Evolutionary conservation across 2,888 invertebrate genomes (phyloP), one percentile per base, ranked within the genome.

Genomic region (Epirrhoe tristata): DNA sequence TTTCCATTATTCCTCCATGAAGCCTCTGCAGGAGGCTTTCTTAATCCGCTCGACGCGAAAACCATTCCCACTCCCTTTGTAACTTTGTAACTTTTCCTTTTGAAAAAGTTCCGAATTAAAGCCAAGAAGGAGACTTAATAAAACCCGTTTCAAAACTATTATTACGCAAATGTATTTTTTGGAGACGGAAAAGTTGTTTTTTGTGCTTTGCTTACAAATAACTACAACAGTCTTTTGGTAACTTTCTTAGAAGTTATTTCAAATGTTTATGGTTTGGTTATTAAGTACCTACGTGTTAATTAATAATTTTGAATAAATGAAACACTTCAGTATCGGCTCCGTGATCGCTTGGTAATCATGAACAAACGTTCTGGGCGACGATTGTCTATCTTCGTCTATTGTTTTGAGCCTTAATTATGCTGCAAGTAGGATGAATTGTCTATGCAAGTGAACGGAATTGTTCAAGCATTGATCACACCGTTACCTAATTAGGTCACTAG

Each of bases 1-100:
- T 87, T 86, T 85, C 86, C 82, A 87, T 87, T 88, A 85, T 87
- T 86, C 81, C 80, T 79, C 74, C 80, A 81, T 79, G 80, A 80
- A 83, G 76, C 71, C 75, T 75, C 72, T 72, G 62, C 74, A 77
- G 73, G 74, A 81, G 81, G 81, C 81, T 80, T 77, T 80, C 78
- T 82, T 90, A 87, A 89, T 90, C 87, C 86, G 78, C 73, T 77
- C 77, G 76, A 81, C 78, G 80, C 74, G 81, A 79, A 76, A 85
- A 84, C 83, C 83, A 81, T 85, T 84, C 80, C 81, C 68, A 72
- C 75, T 79, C 77, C 79, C 81, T 80, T 79, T 76, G 69, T 72
- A 77, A 79, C 80, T 84, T 84, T 78, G 68, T 73, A 76, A 82
- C 78, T 82, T 82, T 82, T 77, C 77, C 79, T 79, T 79, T 73